Conservation (phyloP, 2,888 invertebrate species). For the Linnaemya tessellans region DNA sequence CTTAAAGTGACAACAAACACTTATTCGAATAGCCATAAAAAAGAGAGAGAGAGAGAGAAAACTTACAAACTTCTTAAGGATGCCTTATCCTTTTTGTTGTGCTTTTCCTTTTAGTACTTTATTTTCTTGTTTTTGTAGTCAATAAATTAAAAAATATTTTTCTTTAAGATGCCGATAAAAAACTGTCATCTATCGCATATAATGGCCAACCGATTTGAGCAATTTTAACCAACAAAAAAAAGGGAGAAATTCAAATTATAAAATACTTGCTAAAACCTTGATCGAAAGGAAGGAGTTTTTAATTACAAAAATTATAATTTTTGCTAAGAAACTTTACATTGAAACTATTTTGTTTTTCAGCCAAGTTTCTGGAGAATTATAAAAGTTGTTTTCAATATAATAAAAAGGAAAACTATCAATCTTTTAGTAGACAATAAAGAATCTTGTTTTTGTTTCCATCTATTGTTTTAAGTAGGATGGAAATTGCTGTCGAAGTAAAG, state of each 20-base stretch:
- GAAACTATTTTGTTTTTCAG: constrained; percentile 34
- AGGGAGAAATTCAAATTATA: neutral
- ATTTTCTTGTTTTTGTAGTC: neutral
- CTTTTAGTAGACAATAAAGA: constrained; percentile 13
- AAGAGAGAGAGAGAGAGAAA: too few relatives aligned
- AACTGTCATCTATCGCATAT: constrained; percentile 30
- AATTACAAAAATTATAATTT: constrained; percentile 59
- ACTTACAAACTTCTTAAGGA: constrained; percentile 31
- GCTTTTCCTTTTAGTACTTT: neutral
- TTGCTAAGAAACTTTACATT: neutral
- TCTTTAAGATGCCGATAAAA: constrained; percentile 40
- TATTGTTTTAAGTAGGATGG: neutral
- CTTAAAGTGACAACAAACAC: constrained; percentile 53
- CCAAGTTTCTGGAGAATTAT: neutral
- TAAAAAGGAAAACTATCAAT: constrained; percentile 26
- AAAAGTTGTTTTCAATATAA: constrained; percentile 19
- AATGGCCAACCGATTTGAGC: neutral
- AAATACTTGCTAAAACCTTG: neutral
- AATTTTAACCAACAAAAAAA: neutral
- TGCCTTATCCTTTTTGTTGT: constrained; percentile 2
- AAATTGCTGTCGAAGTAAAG: neutral
- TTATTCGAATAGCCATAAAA: constrained; percentile 40
- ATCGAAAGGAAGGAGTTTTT: constrained; percentile 27
- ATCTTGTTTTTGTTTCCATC: constrained; percentile 1
- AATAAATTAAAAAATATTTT: constrained; percentile 52